A percentile compares a stretch with the other conserved stretches of the same genome.
Evolutionary conservation across 2,113 vertebrate genomes (phyloP).

Genomic region (Carassius auratus): DNA sequence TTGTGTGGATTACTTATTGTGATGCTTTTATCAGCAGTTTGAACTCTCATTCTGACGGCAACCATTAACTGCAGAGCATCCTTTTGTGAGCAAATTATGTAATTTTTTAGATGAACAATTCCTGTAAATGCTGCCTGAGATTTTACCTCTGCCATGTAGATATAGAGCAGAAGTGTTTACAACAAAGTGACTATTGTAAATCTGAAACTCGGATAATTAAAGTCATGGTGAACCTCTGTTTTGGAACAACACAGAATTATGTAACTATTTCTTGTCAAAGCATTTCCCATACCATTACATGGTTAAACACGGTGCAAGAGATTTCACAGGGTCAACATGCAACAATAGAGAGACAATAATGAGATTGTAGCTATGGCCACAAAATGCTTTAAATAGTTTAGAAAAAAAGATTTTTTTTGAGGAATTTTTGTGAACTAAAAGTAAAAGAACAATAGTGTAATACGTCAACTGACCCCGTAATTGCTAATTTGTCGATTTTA

Average conservation of each 20-base stretch:
- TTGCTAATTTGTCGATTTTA: constrained; percentile 17
- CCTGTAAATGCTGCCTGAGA: no score
- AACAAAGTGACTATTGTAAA: not conserved
- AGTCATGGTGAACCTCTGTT: not conserved
- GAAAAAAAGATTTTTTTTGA: not conserved
- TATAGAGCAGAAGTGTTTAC: not conserved
- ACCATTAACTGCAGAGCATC: no score
- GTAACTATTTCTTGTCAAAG: constrained; percentile 33
- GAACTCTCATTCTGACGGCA: not conserved
- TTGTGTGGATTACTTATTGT: not conserved
- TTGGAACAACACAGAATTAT: constrained; percentile 5
- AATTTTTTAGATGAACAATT: not conserved
- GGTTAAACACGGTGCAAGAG: not conserved
- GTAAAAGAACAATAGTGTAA: constrained; percentile 2
- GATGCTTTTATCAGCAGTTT: not conserved
- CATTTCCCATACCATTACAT: not conserved
- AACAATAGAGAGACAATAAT: constrained; percentile 20
- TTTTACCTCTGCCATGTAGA: not conserved
- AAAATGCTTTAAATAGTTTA: constrained; percentile 18
- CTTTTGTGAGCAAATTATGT: not conserved
- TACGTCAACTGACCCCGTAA: constrained; percentile 20
- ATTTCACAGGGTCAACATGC: not conserved
- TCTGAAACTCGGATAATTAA: not conserved
- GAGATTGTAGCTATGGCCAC: constrained; percentile 19
- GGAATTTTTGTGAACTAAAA: not conserved